Evolutionary conservation across 2,888 invertebrate genomes (phyloP).

Genomic region (Sepiola atlantica): DNA sequence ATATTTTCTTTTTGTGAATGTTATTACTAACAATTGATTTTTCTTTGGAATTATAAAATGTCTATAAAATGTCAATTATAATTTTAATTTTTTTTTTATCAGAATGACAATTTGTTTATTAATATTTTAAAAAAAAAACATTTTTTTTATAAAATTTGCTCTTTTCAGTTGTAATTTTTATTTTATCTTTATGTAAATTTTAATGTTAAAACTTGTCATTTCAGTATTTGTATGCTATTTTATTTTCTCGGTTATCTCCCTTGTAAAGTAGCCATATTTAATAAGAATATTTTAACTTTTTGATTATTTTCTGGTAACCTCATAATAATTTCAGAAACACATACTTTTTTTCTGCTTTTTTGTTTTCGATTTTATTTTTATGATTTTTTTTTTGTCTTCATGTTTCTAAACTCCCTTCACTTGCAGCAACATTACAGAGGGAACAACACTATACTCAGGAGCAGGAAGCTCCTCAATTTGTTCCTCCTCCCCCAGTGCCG

Average conservation of each 20-base stretch:
- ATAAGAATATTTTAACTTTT: neutral
- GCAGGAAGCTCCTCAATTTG: conserved; percentile 56
- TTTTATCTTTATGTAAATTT: neutral
- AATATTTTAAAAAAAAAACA: neutral
- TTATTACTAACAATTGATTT: neutral
- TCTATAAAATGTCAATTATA: neutral
- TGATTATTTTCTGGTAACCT: neutral
- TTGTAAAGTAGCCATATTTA: neutral
- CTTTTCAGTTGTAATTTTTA: neutral
- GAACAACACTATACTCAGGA: conserved; percentile 43
- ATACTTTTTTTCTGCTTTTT: neutral
- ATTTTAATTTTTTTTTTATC: neutral
- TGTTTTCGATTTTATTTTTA: neutral
- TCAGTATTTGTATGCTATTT: neutral
- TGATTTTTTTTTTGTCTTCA: neutral
- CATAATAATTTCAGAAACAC: neutral
- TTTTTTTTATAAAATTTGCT: neutral
- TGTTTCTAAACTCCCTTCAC: conserved; percentile 37
- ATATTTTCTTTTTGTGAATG: neutral
- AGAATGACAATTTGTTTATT: neutral
- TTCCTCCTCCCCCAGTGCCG: conserved; percentile 76
- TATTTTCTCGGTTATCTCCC: neutral
- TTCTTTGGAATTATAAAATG: neutral
- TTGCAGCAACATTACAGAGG: conserved; percentile 44
- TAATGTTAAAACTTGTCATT: neutral